These are phyloP conservation scores for Ganaspis sp. DNA, from an alignment of 1,140 invertebrate genomes.

Conservation along the genomic window DNA sequence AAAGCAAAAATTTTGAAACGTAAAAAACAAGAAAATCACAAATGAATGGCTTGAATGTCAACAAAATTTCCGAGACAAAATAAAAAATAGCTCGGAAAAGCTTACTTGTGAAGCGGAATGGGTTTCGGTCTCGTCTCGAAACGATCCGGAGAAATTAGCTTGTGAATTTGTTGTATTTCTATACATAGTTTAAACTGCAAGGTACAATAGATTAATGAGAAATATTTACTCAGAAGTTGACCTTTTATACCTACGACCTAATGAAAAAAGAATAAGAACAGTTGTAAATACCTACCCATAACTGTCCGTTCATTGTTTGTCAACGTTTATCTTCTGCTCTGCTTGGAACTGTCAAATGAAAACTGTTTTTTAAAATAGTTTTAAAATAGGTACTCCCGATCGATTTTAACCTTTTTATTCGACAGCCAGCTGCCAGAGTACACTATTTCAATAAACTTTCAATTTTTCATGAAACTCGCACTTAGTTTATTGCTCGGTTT, in stretches of 20 bases:
- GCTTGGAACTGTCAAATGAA: neutral
- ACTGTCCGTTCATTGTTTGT: conserved; percentile 62
- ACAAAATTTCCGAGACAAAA: too few relatives aligned
- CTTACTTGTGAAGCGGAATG: conserved; percentile 11
- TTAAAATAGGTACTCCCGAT: too few relatives aligned
- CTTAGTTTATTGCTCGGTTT: neutral
- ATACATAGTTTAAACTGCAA: conserved; percentile 44
- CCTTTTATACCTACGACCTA: conserved; percentile 33
- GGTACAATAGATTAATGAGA: conserved; percentile 34
- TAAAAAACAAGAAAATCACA: too few relatives aligned
- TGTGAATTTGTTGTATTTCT: conserved; percentile 37
- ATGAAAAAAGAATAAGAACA: conserved; percentile 41
- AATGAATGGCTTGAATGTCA: too few relatives aligned
- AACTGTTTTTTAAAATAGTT: neutral
- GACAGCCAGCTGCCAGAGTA: neutral
- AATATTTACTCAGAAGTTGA: conserved; percentile 4
- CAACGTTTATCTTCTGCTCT: conserved; percentile 32
- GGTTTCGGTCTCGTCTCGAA: conserved; percentile 30
- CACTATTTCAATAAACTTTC: neutral
- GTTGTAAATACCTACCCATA: conserved; percentile 58
- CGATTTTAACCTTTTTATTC: neutral
- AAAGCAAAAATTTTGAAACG: too few relatives aligned
- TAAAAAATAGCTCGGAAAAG: neutral
- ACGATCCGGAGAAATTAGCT: conserved; percentile 57
- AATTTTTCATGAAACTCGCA: neutral